Percentiles rank a stretch among this genome's conserved stretches.
phyloP scores from a whole-genome alignment of 1,140 invertebrate genomes.

The Bombus huntii region DNA sequence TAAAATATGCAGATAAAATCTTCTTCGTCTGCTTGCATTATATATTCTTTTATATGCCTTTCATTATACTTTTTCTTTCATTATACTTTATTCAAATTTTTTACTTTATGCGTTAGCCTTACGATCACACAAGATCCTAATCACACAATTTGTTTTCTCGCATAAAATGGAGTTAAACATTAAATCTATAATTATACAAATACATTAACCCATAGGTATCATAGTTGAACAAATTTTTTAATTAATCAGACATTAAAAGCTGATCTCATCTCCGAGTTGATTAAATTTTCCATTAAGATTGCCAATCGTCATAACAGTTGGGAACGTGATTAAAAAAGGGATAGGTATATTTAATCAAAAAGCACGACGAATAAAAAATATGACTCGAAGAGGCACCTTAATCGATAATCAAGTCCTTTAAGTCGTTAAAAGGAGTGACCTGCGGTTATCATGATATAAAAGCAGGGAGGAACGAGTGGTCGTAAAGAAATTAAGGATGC shows the following conservation, averaged over 20 bases:
- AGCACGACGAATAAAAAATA: background rate
- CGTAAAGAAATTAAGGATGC: conserved; percentile 65
- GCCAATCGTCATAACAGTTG: background rate
- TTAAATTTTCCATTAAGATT: background rate
- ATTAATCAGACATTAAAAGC: background rate
- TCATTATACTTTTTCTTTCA: no score
- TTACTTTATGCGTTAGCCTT: no score
- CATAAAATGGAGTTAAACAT: no score
- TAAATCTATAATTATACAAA: no score
- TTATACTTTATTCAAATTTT: no score
- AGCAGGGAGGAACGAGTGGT: conserved; percentile 47
- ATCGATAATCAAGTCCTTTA: conserved; percentile 38
- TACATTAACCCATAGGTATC: no score
- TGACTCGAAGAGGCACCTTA: background rate
- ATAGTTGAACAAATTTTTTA: background rate
- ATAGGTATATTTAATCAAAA: background rate
- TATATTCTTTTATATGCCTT: background rate
- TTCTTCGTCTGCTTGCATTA: background rate
- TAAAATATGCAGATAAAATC: background rate
- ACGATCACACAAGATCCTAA: no score
- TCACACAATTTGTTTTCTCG: no score
- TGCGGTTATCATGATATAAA: conserved; percentile 54
- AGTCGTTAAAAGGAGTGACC: conserved; percentile 54
- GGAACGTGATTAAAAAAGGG: background rate
- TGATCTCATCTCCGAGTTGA: background rate